phyloP scores from a whole-genome alignment of 2,888 invertebrate species.

The Synergus itoensis region DNA sequence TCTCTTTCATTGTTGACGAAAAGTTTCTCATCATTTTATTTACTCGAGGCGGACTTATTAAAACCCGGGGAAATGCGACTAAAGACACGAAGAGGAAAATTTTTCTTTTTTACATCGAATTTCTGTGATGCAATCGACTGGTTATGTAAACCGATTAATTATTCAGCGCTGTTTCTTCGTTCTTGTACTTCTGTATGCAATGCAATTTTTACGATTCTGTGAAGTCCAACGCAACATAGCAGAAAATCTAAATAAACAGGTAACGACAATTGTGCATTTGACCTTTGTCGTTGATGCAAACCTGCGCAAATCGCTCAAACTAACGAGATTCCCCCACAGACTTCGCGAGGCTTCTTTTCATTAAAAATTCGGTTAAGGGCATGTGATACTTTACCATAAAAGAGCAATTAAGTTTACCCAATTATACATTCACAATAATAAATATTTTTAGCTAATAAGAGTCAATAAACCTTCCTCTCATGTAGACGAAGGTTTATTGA shows the following conservation, averaged over 20 bases:
- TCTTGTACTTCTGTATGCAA: not conserved
- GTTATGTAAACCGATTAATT: slow-evolving; percentile 18
- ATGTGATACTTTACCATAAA: no score
- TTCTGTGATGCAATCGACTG: slow-evolving; percentile 9
- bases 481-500: no score
- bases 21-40: slow-evolving; percentile 25
- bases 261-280: slow-evolving; percentile 26
- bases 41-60: not conserved
- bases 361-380: slow-evolving; percentile 22
- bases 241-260: not conserved
- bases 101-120: slow-evolving; percentile 4
- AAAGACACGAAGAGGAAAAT: not conserved
- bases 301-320: not conserved
- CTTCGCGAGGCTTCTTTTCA: not conserved
- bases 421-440: no score
- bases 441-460: no score
- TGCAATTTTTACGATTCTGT: slow-evolving; percentile 12
- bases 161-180: slow-evolving; percentile 21
- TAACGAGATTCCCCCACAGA: not conserved
- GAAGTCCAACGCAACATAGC: not conserved
- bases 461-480: no score
- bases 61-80: not conserved
- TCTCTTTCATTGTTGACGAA: slow-evolving; percentile 1
- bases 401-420: no score
- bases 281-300: slow-evolving; percentile 12